Evolutionary conservation across 2,888 invertebrate genomes (phyloP).

Genomic region (Drosophila vallismaia): DNA sequence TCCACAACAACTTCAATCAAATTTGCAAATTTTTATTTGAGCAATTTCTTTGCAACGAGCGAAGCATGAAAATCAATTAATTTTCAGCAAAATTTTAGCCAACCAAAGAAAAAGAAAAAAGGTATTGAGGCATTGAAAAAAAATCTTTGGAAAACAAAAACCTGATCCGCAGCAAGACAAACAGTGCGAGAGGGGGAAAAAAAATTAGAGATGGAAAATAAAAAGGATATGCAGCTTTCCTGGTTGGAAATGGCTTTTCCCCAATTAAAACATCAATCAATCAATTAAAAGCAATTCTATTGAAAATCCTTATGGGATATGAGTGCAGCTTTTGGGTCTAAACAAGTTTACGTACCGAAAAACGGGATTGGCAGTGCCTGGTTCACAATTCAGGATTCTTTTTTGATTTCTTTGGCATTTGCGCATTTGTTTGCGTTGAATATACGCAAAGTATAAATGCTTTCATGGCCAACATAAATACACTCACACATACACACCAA

Average conservation of each 20-base stretch:
- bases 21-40: constrained; percentile 78
- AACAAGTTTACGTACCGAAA: constrained; percentile 56
- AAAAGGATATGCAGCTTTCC: constrained; percentile 49
- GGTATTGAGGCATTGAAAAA: constrained; percentile 26
- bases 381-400: not conserved
- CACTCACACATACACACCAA: constrained; percentile 8
- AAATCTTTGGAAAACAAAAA: constrained; percentile 38
- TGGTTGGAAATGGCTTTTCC: constrained; percentile 70
- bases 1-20: constrained; percentile 74
- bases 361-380: constrained; percentile 11
- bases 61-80: constrained; percentile 79
- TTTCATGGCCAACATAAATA: constrained; percentile 46
- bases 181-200: constrained; percentile 37
- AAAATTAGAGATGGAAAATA: constrained; percentile 8
- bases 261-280: constrained; percentile 82
- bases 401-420: constrained; percentile 37
- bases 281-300: constrained; percentile 79
- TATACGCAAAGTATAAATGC: constrained; percentile 65
- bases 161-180: constrained; percentile 44
- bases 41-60: constrained; percentile 73
- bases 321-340: constrained; percentile 62
- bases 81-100: constrained; percentile 77
- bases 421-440: constrained; percentile 63
- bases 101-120: constrained; percentile 32
- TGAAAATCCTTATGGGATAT: constrained; percentile 71